Evolutionary conservation across 2,113 vertebrate species (phyloP).

Genomic region (Aegotheles bennettii): DNA sequence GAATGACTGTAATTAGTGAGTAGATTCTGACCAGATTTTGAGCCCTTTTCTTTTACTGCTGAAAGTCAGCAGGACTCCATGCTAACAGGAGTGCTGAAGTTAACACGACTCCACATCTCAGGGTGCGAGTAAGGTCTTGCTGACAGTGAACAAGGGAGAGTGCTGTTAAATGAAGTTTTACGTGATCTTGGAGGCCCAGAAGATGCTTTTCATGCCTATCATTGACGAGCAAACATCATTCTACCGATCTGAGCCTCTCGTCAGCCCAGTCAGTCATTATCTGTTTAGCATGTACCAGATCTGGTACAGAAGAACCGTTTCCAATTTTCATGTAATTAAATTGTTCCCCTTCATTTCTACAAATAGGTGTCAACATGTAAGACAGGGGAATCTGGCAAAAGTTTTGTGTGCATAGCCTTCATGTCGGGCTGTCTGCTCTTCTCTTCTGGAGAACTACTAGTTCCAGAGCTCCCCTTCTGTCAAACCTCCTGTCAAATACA

Average conservation of each 20-base stretch:
- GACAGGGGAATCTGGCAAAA: neutral
- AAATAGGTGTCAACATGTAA: neutral
- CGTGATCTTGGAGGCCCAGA: neutral
- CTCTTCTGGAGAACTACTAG: neutral
- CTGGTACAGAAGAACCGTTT: neutral
- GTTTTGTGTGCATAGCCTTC: neutral
- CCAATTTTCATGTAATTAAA: neutral
- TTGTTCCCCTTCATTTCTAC: neutral
- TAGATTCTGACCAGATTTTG: neutral
- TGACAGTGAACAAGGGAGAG: neutral
- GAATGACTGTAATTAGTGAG: neutral
- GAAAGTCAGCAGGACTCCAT: neutral
- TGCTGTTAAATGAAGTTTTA: neutral
- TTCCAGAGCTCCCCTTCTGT: neutral
- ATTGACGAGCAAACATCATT: neutral
- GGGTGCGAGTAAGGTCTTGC: rapidly evolving
- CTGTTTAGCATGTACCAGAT: neutral
- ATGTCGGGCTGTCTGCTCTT: neutral
- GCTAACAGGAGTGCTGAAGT: neutral
- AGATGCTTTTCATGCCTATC: neutral
- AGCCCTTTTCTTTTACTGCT: neutral
- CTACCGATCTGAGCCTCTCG: rapidly evolving
- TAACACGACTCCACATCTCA: neutral
- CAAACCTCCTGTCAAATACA: neutral
- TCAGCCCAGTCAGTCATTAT: neutral